Base-by-base conservation (phyloP, 2,888 invertebrate species). In the Sylvicola cinctus region DNA sequence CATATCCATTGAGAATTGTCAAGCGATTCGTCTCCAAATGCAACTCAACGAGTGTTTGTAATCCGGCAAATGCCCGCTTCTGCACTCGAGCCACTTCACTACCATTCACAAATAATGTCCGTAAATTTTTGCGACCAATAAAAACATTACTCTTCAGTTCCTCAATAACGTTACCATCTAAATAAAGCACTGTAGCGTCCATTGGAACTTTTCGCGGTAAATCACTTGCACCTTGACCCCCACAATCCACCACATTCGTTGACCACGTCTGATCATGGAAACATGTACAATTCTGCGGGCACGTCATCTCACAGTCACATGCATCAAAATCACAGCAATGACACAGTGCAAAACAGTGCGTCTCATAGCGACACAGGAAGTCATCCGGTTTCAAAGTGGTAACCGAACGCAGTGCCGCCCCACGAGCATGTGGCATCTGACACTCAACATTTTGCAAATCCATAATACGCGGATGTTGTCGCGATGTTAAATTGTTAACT, bases 291-390 rank as follows among this genome's bases (percentile, higher is more conserved):
- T 85, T 85, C 46, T 74, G 70, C 23, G 93, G 93, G 51, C 93
- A 93, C 41, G 83, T 87, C 81, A 90, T 87, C 63, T 91, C 87
- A 61, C 93, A 93, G 59, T 91, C 91, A 59, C 93, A 93, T 40
- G 84, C 84, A 52, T 88, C 88, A 54, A 85, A 91, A 54, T 90
- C 90, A 60, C 93, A 93, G 60, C 93, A 93, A 54, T 87, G 85
- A 59, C 93, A 93, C 33, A 85, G 68, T 29, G 88, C 81, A 58
- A 90, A 90, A 61, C 93, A 93, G 60, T 90, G 87, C 35, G 80
- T 75, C 51, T 83, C 80, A 63, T 91, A 91, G 48, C 75, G 77
- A 62, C 90, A 91, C 46, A 91, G 68, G 61, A 90, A 90, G 57
- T 88, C 83, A 42, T 79, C 71, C 36, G 80, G 68, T 46, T 74